Base-by-base conservation (phyloP, 37 sponge, comb jelly and placozoan species). In the Haliclona indistincta region DNA sequence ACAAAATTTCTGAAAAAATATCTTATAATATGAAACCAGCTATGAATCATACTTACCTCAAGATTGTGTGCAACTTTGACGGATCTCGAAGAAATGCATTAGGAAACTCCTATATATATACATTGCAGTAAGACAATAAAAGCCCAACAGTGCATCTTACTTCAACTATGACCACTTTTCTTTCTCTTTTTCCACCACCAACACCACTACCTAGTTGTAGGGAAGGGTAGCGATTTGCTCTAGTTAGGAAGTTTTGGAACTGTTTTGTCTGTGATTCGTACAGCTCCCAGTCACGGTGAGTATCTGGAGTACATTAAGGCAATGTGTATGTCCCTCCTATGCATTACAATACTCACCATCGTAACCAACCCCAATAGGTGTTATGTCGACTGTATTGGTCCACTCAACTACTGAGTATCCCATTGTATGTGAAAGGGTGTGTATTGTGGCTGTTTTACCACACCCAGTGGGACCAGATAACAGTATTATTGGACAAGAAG, bases 381-480 rank as follows among this genome's bases (percentile, higher is more conserved):
- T 37, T 4, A 56, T 75, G 0, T 64, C 56, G 17, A 70, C 41
- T 29, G 86, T 67, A 52, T 89, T 89, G 68, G 70, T 52, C 90
- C 90, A 89, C 39, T 89, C 93, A 22, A 83, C 44, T 10, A 93
- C 38, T 8, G 73, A 60, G 70, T 74, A 82, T 0, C 53, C 54
- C 73, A 89, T 36, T 1, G 89, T 88, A 2, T 65, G 29, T 0
- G 95, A 68, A 26, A 94, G 53, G 25, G 87, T 80, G 2, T 68
- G 56, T 25, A 94, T 54, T 38, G 88, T 86, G 38, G 95, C 91
- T 45, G 95, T 85, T 75, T 94, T 94, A 1, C 95, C 95, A 67
- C 84, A 89, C 36, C 95, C 95, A 39, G 83, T 58, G 11, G 95
- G 95, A 2, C 95, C 95, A 15, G 84, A 71, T 33, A 94, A 51